A percentile compares a stretch with the other conserved stretches of the same genome.
phyloP scores from a whole-genome alignment of 2,888 invertebrate genomes.

The Corbicula japonica region DNA sequence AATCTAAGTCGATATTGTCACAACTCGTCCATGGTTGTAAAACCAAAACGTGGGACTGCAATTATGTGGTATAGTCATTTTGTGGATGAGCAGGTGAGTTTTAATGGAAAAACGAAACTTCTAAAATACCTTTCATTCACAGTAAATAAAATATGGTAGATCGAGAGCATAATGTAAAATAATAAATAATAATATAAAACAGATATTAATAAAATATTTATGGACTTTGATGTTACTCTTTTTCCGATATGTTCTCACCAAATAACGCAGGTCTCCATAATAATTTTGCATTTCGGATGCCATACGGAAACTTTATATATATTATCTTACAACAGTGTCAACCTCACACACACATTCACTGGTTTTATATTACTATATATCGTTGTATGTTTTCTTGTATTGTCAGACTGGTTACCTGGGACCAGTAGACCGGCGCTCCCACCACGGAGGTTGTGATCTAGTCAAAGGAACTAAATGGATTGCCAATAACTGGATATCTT shows the following conservation, averaged over 20 bases:
- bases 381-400: background rate
- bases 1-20: constrained; percentile 56
- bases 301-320: too few relatives aligned
- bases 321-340: too few relatives aligned
- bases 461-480: constrained; percentile 66
- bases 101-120: too few relatives aligned
- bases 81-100: constrained; percentile 48
- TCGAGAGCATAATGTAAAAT: too few relatives aligned
- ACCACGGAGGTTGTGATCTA: constrained; percentile 66
- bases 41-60: constrained; percentile 55
- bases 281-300: too few relatives aligned
- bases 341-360: too few relatives aligned
- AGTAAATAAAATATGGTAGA: too few relatives aligned
- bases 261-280: too few relatives aligned
- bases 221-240: too few relatives aligned
- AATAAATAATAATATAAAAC: background rate
- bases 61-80: constrained; percentile 60
- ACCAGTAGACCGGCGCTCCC: constrained; percentile 36
- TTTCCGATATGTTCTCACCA: too few relatives aligned
- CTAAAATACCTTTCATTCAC: too few relatives aligned
- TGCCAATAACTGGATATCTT: constrained; percentile 62
- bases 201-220: background rate
- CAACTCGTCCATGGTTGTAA: constrained; percentile 45
- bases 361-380: background rate
- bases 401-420: constrained; percentile 65